Conservation (phyloP, 2,888 invertebrate genomes). For the Frankliniella intonsa region DNA sequence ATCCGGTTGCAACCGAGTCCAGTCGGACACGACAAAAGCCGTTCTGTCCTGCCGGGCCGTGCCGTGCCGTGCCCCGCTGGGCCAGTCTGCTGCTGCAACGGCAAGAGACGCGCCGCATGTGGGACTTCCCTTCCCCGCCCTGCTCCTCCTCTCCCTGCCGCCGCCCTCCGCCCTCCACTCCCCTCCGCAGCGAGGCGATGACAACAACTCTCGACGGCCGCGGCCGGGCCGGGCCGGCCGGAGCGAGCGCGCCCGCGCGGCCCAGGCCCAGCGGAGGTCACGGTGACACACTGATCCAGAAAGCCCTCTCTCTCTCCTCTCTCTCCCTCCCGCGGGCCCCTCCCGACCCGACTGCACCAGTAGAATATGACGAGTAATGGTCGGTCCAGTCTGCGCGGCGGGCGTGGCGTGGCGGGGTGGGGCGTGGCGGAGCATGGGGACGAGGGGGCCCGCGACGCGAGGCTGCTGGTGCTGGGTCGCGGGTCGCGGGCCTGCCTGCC, state of each 20-base stretch:
- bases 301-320: background rate
- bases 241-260: background rate
- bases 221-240: background rate
- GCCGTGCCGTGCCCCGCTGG: background rate
- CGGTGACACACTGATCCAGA: slow-evolving; percentile 8
- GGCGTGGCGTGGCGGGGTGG: too few relatives aligned
- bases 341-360: too few relatives aligned
- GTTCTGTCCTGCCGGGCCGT: background rate
- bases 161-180: too few relatives aligned
- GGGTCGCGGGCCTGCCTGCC: too few relatives aligned
- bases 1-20: too few relatives aligned
- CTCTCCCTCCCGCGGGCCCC: background rate
- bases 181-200: background rate
- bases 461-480: too few relatives aligned
- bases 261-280: background rate
- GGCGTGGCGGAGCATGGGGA: too few relatives aligned
- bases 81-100: background rate
- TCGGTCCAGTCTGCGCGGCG: too few relatives aligned
- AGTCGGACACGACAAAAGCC: background rate
- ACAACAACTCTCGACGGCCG: background rate
- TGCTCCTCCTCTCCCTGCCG: too few relatives aligned
- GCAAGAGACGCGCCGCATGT: too few relatives aligned
- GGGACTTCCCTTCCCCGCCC: too few relatives aligned
- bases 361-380: too few relatives aligned
- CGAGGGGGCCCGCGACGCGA: background rate